Base-by-base conservation (phyloP, 2,888 invertebrate genomes). In the Drosophila birchii region DNA sequence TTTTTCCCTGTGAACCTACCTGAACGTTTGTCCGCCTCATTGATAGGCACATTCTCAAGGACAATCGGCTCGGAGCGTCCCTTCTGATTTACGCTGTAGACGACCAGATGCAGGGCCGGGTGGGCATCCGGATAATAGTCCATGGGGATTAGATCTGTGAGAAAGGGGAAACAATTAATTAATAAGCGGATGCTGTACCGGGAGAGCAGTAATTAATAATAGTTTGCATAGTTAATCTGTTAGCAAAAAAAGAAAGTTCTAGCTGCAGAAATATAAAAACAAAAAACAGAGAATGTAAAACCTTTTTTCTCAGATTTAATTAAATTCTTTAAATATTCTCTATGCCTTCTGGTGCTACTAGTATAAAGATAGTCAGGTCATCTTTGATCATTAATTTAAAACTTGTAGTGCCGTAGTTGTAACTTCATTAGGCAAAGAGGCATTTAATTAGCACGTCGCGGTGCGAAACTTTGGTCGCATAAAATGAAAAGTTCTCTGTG, bases 81-180 rank as follows among this genome's bases (percentile, higher is more conserved):
- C 92, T 97, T 97, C 72, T 96, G 95, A 93, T 97, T 97, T 81
- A 95, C 95, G 67, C 97, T 96, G 92, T 96, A 97, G 80, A 96
- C 95, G 77, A 96, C 95, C 79, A 97, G 94, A 90, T 96, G 95
- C 85, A 96, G 94, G 36, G 96, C 95, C 51, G 95, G 94, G 74
- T 94, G 93, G 26, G 92, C 89, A 82, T 93, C 92, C 16, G 92
- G 90, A 79, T 90, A 92, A 76, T 90, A 91, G 78, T 92, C 92
- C 89, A 92, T 91, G 73, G 93, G 92, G 75, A 91, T 89, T 64
- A 93, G 89, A 86, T 93, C 93, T 93, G 79, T 1, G 14, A 63
- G 61, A 20, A 20, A 14, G 29, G 11, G 23, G 32, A 39, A 14
- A 49, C 11, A 14, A 20, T 59, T 59, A 43, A 51, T 43, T 66